These are phyloP conservation scores for Tyria jacobaeae DNA, from an alignment of 2,888 invertebrate genomes.

Conservation along the genomic window DNA sequence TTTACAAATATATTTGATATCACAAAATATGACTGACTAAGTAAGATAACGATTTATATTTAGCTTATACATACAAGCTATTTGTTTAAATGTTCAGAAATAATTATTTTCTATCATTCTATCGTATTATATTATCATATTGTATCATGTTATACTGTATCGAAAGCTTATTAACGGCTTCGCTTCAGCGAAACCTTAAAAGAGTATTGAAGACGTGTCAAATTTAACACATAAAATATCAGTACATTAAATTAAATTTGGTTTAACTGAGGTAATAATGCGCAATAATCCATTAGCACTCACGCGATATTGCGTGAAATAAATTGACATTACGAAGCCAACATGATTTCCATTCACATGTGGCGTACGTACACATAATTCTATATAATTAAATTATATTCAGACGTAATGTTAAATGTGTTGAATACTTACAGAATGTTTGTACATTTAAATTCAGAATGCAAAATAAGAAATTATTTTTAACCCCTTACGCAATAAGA, in stretches of 20 bases:
- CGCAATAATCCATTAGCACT: constrained; percentile 7
- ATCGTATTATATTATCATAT: too few relatives aligned
- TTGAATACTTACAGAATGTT: neutral
- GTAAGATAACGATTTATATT: too few relatives aligned
- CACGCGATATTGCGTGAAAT: constrained; percentile 11
- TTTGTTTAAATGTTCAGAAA: too few relatives aligned
- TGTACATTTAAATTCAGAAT: neutral
- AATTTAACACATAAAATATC: neutral
- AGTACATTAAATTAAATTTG: constrained; percentile 5
- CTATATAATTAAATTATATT: constrained; percentile 12
- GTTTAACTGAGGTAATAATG: neutral
- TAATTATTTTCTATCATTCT: too few relatives aligned
- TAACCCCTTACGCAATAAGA: neutral
- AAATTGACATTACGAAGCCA: constrained; percentile 13
- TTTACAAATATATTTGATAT: too few relatives aligned
- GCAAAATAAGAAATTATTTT: neutral
- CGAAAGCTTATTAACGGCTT: neutral
- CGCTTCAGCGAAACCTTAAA: neutral
- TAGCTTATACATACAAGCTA: too few relatives aligned
- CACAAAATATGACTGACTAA: too few relatives aligned
- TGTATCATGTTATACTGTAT: neutral
- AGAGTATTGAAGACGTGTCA: neutral
- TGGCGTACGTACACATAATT: constrained; percentile 3
- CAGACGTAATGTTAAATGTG: neutral
- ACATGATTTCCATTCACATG: constrained; percentile 8